A percentile compares a stretch with the other conserved stretches of the same genome.
Conservation (phyloP, 1,140 invertebrate species). For the Papilio xuthus region DNA sequence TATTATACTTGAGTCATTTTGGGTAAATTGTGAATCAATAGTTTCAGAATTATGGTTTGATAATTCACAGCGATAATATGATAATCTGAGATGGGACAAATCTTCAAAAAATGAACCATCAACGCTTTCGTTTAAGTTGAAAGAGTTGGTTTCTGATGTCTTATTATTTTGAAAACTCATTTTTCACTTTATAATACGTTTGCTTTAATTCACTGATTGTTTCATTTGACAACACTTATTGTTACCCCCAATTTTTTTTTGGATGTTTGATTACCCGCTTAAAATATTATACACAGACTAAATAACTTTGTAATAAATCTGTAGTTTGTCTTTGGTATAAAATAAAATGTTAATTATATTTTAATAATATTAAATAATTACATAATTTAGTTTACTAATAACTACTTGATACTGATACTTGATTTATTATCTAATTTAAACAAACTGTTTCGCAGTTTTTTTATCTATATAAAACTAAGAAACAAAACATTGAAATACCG, state of each 20-base stretch:
- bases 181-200: slow-evolving; percentile 1
- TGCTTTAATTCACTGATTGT: neutral
- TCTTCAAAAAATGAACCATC: slow-evolving; percentile 62
- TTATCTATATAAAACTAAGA: no score
- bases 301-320: neutral
- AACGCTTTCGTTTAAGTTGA: slow-evolving; percentile 38
- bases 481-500: no score
- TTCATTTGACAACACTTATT: neutral
- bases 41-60: slow-evolving; percentile 21
- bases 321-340: neutral
- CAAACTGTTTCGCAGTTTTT: no score
- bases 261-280: neutral
- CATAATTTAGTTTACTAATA: no score
- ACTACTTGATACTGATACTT: no score
- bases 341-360: neutral
- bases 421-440: no score
- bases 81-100: slow-evolving; percentile 65
- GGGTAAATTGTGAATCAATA: slow-evolving; percentile 19
- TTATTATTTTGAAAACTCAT: slow-evolving; percentile 44
- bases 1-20: slow-evolving; percentile 9
- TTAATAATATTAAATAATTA: neutral
- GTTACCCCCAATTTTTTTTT: neutral
- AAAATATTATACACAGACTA: slow-evolving; percentile 6
- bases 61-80: slow-evolving; percentile 58
- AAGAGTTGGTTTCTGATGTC: slow-evolving; percentile 36